These are phyloP conservation scores for Chromis chromis DNA, from an alignment of 2,797 vertebrate genomes.

Conservation along the genomic window DNA sequence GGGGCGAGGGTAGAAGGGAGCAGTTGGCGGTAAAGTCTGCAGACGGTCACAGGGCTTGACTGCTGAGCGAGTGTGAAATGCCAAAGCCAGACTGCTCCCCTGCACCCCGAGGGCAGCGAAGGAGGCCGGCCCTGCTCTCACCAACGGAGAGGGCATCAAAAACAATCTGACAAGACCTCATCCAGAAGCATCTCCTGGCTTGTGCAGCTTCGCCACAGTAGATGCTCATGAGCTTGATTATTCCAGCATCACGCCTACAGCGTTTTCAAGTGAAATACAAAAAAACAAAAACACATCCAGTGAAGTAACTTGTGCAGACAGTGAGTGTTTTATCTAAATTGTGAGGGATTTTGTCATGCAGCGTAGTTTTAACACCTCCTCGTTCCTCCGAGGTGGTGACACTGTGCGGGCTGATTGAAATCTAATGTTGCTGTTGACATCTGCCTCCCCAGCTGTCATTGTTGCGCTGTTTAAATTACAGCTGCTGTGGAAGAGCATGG, in stretches of 20 bases:
- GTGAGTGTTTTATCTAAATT: slow-evolving; percentile 30
- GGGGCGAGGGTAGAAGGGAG: slow-evolving; percentile 82
- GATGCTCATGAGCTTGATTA: slow-evolving; percentile 41
- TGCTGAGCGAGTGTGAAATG: slow-evolving; percentile 88
- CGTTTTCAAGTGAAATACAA: slow-evolving; percentile 16
- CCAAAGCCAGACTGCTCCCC: slow-evolving; percentile 81
- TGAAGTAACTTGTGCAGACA: slow-evolving; percentile 20
- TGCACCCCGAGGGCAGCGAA: slow-evolving; percentile 70
- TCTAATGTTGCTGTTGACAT: slow-evolving; percentile 81
- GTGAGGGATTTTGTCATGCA: slow-evolving; percentile 37
- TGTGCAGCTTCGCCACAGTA: slow-evolving; percentile 17
- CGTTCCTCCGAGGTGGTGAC: slow-evolving; percentile 71
- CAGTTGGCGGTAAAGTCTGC: slow-evolving; percentile 86
- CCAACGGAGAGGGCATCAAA: slow-evolving; percentile 70
- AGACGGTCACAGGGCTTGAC: slow-evolving; percentile 87
- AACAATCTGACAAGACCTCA: slow-evolving; percentile 76
- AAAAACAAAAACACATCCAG: background rate
- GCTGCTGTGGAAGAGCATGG: slow-evolving; percentile 66
- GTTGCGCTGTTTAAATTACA: slow-evolving; percentile 80
- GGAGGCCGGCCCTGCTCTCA: slow-evolving; percentile 65
- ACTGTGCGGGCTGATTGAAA: slow-evolving; percentile 76
- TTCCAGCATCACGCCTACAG: slow-evolving; percentile 29
- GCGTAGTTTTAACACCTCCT: slow-evolving; percentile 64
- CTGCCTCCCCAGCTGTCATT: slow-evolving; percentile 81
- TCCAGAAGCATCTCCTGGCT: slow-evolving; percentile 63